Percentiles rank a stretch among this genome's conserved stretches.
These are phyloP conservation scores for Cherax quadricarinatus DNA, from an alignment of 1,140 invertebrate species.

Conservation along the genomic window DNA sequence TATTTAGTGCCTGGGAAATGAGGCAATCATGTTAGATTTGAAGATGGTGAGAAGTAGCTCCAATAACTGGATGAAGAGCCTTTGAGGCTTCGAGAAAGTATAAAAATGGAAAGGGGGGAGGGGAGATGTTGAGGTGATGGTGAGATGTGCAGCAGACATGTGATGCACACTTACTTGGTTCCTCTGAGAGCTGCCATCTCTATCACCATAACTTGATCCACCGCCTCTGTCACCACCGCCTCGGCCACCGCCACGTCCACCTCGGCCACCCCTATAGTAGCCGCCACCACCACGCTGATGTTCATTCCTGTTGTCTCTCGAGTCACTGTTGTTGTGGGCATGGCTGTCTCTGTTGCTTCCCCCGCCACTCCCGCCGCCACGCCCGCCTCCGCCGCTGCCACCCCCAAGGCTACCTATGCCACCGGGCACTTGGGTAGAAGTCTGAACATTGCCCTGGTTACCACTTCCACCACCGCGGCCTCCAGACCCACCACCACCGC, in stretches of 20 bases:
- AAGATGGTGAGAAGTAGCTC: too few relatives aligned
- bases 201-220: background rate
- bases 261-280: constrained; percentile 42
- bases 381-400: constrained; percentile 11
- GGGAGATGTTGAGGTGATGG: too few relatives aligned
- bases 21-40: too few relatives aligned
- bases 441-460: constrained; percentile 14
- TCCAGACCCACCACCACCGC: constrained; percentile 74
- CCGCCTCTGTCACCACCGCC: constrained; percentile 28
- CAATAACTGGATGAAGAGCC: too few relatives aligned
- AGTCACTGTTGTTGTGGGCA: background rate
- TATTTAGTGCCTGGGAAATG: too few relatives aligned
- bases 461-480: constrained; percentile 73
- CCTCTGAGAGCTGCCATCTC: background rate
- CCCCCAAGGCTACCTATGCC: constrained; percentile 60
- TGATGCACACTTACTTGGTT: background rate
- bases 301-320: background rate
- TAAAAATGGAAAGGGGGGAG: too few relatives aligned
- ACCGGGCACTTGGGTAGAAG: constrained; percentile 41
- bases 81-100: too few relatives aligned
- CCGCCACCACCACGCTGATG: constrained; percentile 26
- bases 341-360: constrained; percentile 37
- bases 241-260: constrained; percentile 18
- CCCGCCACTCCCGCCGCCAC: constrained; percentile 36
- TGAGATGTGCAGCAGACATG: too few relatives aligned